Base-by-base conservation (phyloP, 1,140 invertebrate genomes). In the Octopus bimaculoides region DNA sequence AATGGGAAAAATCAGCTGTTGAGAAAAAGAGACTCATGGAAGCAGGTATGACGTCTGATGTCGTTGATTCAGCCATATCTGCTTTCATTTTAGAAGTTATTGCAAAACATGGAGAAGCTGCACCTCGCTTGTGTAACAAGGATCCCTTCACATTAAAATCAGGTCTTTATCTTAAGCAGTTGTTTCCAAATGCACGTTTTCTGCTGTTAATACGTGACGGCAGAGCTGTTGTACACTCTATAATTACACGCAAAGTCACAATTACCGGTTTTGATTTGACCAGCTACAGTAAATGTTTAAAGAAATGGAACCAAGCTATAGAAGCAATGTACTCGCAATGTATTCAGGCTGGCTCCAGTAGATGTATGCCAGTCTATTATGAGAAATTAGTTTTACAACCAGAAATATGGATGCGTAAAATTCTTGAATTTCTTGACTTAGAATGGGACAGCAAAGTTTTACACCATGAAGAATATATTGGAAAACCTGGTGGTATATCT, bases 141-240 rank as follows among this genome's bases (percentile, higher is more conserved):
- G 98, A 99, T 92, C 98, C 98, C 20, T 98, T 99, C 91, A 97
- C 97, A 91, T 95, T 97, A 84, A 94, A 95, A 79, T 94, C 94
- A 83, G 89, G 94, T 61, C 95, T 77, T 92, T 98, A 88, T 81
- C 81, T 90, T 12, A 98, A 88, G 96, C 98, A 83, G 82, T 93
- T 90, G 74, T 94, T 94, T 86, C 93, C 94, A 8, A 92, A 93
- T 83, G 90, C 97, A 56, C 99, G 99, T 91, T 99, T 98, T 91
- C 92, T 99, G 84, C 96, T 99, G 89, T 98, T 99, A 96, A 94
- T 98, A 77, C 93, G 98, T 83, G 98, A 99, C 90, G 98, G 98
- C 5, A 93, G 98, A 78, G 98, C 98, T 54, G 98, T 97, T 10
- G 97, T 98, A 71, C 97, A 99, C 92, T 99, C 98, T 77, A 98